Base-by-base conservation (phyloP, 2,113 vertebrate species). In the Tricholaema leucomelas region DNA sequence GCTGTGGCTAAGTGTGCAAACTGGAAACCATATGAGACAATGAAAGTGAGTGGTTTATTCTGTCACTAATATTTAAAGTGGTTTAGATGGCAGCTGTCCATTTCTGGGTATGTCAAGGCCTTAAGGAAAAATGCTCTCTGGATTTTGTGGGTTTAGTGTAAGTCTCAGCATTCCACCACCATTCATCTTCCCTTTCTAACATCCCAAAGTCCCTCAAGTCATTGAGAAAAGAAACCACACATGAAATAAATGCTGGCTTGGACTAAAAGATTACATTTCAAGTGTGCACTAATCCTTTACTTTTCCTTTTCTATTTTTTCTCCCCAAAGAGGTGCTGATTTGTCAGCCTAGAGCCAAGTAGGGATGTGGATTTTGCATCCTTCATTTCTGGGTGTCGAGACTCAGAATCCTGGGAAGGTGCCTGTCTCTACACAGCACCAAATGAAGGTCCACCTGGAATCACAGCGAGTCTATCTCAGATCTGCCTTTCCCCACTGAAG, bases 11-110 rank as follows among this genome's bases (percentile, higher is more conserved):
- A 89, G 46, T 67, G 55, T 86, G 60, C 73, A 87, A 90, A 82
- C 76, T 79, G 82, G 60, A 93, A 95, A 75, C 28, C 81, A 30
- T 64, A 30, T 7, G 38, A 86, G 31, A 84, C 69, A 81, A 81
- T 63, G 73, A 83, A 69, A 94, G 73, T 33, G 76, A 88, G 55
- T 80, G 84, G 30, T 88, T 87, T 77, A 64, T 59, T 61, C 69
- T 67, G 40, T 84, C 48, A 40, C 60, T 73, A 64, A 88, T 94
- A 89, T 76, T 88, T 78, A 33, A 86, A 93, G 59, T 44, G 50
- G n/a, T 81, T 85, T 79, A 48, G 72, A 46, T 83, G 72, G 44
- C 72, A 89, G 58, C 67, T 91, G 63, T 20, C 85, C n/a, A 16
- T 55, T 66, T 75, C 69, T 80, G 69, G 0, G 0, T 63, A 5